A percentile compares a stretch with the other conserved stretches of the same genome.
Evolutionary conservation across 2,113 vertebrate genomes (phyloP).

Genomic region (Tychaedon coryphoeus): DNA sequence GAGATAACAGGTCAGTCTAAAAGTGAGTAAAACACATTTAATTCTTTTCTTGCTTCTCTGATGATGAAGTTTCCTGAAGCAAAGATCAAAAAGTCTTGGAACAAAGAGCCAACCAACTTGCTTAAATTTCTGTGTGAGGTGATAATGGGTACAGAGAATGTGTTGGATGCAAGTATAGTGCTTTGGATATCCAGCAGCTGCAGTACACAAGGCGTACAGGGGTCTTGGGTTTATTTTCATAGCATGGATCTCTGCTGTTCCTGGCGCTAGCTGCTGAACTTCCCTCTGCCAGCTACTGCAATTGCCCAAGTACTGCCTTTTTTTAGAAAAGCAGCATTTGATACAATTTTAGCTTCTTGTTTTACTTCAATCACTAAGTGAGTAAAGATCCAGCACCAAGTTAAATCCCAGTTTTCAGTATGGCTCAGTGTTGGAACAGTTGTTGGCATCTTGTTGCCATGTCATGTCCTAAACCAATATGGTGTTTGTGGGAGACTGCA

Average conservation of each 20-base stretch:
- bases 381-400: neutral
- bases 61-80: neutral
- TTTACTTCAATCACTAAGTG: neutral
- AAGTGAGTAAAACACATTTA: neutral
- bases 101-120: neutral
- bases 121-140: neutral
- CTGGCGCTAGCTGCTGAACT: neutral
- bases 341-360: neutral
- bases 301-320: neutral
- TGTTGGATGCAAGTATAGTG: fast-evolving
- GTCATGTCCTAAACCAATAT: neutral
- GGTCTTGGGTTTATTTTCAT: neutral
- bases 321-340: neutral
- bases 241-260: neutral
- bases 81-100: neutral
- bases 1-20: neutral
- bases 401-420: neutral
- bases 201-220: fast-evolving
- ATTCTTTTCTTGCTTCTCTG: neutral
- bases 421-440: neutral
- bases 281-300: neutral
- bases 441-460: neutral
- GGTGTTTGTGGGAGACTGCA: neutral
- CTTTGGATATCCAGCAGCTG: neutral
- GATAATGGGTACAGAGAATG: neutral